phyloP scores from a whole-genome alignment of 2,113 vertebrate genomes.

The Lepisosteus osseus region DNA sequence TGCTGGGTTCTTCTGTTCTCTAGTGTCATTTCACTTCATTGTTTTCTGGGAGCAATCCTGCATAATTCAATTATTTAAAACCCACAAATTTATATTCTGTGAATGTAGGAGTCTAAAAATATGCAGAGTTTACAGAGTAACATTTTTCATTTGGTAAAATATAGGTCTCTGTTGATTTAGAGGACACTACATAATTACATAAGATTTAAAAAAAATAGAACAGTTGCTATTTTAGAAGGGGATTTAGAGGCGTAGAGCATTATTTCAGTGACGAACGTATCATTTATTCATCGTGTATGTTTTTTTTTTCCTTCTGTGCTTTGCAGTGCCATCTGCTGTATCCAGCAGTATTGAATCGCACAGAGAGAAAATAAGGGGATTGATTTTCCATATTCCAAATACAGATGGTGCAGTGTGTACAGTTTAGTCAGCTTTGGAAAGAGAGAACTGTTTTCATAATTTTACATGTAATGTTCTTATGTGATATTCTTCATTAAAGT shows the following conservation, averaged over 20 bases:
- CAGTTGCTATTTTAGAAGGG: constrained; percentile 29
- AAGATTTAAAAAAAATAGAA: constrained; percentile 12
- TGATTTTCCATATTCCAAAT: constrained; percentile 33
- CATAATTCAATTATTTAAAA: no score
- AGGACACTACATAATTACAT: neutral
- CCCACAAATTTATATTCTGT: neutral
- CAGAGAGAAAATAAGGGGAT: constrained; percentile 16
- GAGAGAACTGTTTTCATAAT: constrained; percentile 8
- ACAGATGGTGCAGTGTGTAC: constrained; percentile 31
- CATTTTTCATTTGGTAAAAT: neutral
- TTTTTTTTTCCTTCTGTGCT: constrained; percentile 43
- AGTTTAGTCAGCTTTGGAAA: constrained; percentile 32
- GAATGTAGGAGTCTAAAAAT: neutral
- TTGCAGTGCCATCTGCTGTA: constrained; percentile 47
- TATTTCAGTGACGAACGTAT: constrained; percentile 44
- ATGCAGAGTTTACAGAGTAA: neutral
- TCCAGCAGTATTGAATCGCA: constrained; percentile 35
- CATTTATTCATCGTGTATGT: constrained; percentile 52
- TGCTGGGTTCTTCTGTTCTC: no score
- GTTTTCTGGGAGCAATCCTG: no score
- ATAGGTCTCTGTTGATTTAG: constrained; percentile 7
- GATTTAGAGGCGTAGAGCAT: constrained; percentile 29
- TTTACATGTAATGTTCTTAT: constrained; percentile 21
- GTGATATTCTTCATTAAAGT: constrained; percentile 25
- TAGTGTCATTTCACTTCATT: no score